Evolutionary conservation across 2,113 vertebrate species (phyloP), one percentile per base, ranked within the genome.

Genomic region (Otus sunia): DNA sequence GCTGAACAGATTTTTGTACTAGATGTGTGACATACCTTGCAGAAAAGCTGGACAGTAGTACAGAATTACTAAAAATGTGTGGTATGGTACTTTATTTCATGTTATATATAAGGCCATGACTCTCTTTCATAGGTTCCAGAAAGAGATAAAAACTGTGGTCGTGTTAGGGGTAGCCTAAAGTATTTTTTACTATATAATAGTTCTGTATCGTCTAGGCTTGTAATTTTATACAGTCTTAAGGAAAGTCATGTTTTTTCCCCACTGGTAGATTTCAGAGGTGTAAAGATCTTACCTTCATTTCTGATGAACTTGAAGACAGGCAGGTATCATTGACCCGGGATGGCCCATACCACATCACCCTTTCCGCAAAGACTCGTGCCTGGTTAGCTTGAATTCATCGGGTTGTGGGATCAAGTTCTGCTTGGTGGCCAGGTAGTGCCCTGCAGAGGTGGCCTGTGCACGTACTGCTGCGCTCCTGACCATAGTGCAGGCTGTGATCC

Each of bases 381-480:
- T 49, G 27, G 8, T 16, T 49, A 34, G 17, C 11, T 1, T 29
- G 25, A 36, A 11, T 49, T 34, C 3, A 4, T 50, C 0, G 0
- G 10, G 16, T 23, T 39, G 22, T 21, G 37, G 41, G 47, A 8
- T n/a, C 13, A 11, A 2, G 39, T 71, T 36, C 45, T 76, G 16
- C 22, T 8, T 15, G 10, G 10, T 12, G 66, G 22, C 11, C 47
- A 6, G 32, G 50, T 23, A 45, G 41, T 15, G 21, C 7, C 26
- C 15, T 55, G 37, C 39, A 22, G 50, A 39, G 50, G 15, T 16
- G 20, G 9, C 58, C 34, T 16, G 27, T 0, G 2, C 12, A 3
- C 0, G 1, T 10, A 1, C 23, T 6, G 14, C n/a, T 30, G 19
- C 0, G 2, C 45, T 45, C 9, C 55, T 58, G 52, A 29, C n/a